A percentile compares a stretch with the other conserved stretches of the same genome.
phyloP scores from a whole-genome alignment of 2,113 vertebrate genomes.

The Setophaga kirtlandii region DNA sequence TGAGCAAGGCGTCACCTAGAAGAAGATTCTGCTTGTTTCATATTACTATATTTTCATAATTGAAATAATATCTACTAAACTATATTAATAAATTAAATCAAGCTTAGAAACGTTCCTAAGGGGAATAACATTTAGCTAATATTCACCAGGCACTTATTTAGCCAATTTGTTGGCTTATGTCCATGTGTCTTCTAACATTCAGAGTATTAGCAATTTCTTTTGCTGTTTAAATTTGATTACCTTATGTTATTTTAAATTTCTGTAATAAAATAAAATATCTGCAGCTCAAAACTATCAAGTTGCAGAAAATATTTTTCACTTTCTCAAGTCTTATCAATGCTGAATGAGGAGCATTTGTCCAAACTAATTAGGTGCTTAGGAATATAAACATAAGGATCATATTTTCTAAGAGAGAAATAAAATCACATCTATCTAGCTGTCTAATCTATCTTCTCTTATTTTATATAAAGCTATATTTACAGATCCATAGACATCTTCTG shows the following conservation, averaged over 20 bases:
- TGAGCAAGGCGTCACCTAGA: background rate
- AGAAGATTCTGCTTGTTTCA: background rate
- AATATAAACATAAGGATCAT: background rate
- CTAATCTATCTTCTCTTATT: background rate
- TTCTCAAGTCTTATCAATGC: background rate
- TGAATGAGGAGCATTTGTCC: background rate
- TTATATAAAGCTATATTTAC: background rate
- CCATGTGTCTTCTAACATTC: background rate
- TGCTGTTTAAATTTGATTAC: conserved; percentile 4
- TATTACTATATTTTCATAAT: background rate
- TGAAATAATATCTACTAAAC: conserved; percentile 20
- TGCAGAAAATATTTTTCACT: background rate
- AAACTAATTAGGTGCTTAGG: background rate
- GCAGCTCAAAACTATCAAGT: background rate
- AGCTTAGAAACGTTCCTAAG: background rate
- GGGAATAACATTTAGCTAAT: conserved; percentile 26
- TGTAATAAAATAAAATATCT: conserved; percentile 21
- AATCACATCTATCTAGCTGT: background rate
- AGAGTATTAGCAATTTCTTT: conserved; percentile 2
- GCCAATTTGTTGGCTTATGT: background rate
- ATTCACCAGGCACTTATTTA: conserved; percentile 7
- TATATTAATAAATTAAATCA: conserved; percentile 36
- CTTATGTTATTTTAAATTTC: background rate
- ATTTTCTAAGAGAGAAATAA: background rate
- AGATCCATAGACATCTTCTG: background rate